Percentiles rank a stretch among this genome's conserved stretches.
Conservation (phyloP, 2,888 invertebrate species). For the Cyclophora albipunctata region DNA sequence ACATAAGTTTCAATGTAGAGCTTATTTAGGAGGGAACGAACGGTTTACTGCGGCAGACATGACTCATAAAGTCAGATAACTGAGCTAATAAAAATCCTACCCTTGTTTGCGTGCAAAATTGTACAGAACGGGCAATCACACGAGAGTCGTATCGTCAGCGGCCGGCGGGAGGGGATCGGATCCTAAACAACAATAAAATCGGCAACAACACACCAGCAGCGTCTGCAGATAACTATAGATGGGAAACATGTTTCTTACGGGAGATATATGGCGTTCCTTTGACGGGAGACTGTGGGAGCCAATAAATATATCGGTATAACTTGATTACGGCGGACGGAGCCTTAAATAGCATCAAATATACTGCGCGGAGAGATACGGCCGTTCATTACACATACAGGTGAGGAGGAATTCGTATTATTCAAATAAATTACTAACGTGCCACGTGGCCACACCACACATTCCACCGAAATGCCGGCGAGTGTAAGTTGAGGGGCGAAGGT, state of each 20-base stretch:
- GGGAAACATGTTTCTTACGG: conserved; percentile 33
- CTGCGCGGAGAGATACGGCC: conserved; percentile 19
- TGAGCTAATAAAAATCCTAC: conserved; percentile 51
- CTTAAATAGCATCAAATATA: conserved; percentile 31
- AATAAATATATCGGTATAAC: conserved; percentile 44
- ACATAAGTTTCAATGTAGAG: conserved; percentile 42
- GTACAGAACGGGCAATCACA: conserved; percentile 34
- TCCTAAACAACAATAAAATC: conserved; percentile 47
- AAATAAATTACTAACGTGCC: background rate
- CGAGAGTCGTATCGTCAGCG: conserved; percentile 29
- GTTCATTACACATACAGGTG: conserved; percentile 12
- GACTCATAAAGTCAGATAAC: conserved; percentile 57
- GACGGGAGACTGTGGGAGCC: conserved; percentile 25
- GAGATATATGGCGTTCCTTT: conserved; percentile 31
- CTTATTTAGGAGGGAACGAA: conserved; percentile 33
- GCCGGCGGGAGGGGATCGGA: conserved; percentile 34
- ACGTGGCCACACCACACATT: background rate
- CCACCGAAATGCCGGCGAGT: too few species aligned
- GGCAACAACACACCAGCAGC: conserved; percentile 32
- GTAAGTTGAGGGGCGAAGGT: too few species aligned
- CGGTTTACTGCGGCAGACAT: conserved; percentile 51
- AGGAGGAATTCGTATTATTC: conserved; percentile 2
- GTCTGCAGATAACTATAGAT: conserved; percentile 37
- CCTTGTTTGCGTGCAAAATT: conserved; percentile 41
- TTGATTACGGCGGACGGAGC: conserved; percentile 35